Evolutionary conservation across 1,140 invertebrate species (phyloP).

Genomic region (Aphaenogaster floridana): DNA sequence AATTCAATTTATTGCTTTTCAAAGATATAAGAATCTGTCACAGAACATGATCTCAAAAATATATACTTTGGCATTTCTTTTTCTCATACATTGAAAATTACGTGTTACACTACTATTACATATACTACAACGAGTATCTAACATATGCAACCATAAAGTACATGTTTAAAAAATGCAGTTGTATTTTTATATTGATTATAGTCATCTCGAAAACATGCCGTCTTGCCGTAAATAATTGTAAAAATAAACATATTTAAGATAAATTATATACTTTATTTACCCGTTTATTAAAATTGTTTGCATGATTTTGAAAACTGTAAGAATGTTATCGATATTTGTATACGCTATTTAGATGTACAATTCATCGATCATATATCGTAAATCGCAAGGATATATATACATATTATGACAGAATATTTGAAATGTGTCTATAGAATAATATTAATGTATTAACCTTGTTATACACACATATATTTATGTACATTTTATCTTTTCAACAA

Average conservation of each 20-base stretch:
- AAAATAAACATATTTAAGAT: conserved; percentile 11
- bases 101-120: background rate
- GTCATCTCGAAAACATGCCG: background rate
- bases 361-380: background rate
- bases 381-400: background rate
- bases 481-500: conserved; percentile 17
- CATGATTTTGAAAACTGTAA: background rate
- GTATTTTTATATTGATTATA: background rate
- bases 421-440: conserved; percentile 2
- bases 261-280: background rate
- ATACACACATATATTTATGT: background rate
- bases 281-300: conserved; percentile 5
- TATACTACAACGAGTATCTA: conserved; percentile 14
- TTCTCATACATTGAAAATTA: conserved; percentile 43
- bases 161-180: conserved; percentile 3
- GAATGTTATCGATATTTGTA: background rate
- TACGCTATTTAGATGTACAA: conserved; percentile 17
- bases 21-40: conserved; percentile 59
- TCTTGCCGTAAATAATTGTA: background rate
- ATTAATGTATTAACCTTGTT: background rate
- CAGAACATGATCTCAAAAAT: conserved; percentile 67
- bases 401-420: background rate
- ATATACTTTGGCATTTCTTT: conserved; percentile 70
- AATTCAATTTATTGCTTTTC: conserved; percentile 39
- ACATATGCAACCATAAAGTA: background rate